Base-by-base conservation (phyloP, 2,797 vertebrate species). In the Emydoidea blandingii region DNA sequence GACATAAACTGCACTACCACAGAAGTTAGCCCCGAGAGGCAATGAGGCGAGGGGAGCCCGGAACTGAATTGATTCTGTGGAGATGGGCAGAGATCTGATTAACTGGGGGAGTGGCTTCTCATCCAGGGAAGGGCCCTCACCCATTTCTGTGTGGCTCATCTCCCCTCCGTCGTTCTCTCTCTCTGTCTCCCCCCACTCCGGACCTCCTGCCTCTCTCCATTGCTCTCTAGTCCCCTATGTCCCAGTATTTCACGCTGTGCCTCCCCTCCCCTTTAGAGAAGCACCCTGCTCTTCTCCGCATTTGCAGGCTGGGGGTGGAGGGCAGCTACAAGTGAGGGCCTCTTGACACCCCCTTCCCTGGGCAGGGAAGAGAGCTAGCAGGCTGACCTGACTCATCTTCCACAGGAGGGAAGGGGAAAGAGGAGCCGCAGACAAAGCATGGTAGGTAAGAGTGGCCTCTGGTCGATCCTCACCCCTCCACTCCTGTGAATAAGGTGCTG, bases 11-110 rank as follows among this genome's bases (percentile, higher is more conserved):
- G 6, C 12, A 93, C 4, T n/a, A 89, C 25, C 5, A 85, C 0
- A 0, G 11, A 34, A 6, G 4, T 6, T 62, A 79, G 15, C n/a
- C 65, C n/a, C 5, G 3, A 37, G 68, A 72, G 29, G 14, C 47
- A 78, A 15, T 31, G 44, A 49, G 44, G 8, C 14, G 3, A 16
- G 59, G 14, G 29, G 29, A 62, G 59, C 12, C 29, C 31, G 2
- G 59, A 29, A 15, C 5, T 41, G 41, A 78, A 49, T 8, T 31
- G 27, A 49, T 78, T 47, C 14, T 27, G 12, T 49, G 44, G 74
- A 78, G 27, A 31, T 44, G 44, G 44, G 47, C 44, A 49, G 25
- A 49, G 27, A 76, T 29, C 44, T 47, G 44, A 25, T 76, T 47
- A 29, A 49, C 12, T 16, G 12, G 25, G 44, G 27, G 74, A 78